A percentile compares a stretch with the other conserved stretches of the same genome.
These are phyloP conservation scores for Amazonetta brasiliensis DNA, from an alignment of 2,797 vertebrate species.

Conservation along the genomic window DNA sequence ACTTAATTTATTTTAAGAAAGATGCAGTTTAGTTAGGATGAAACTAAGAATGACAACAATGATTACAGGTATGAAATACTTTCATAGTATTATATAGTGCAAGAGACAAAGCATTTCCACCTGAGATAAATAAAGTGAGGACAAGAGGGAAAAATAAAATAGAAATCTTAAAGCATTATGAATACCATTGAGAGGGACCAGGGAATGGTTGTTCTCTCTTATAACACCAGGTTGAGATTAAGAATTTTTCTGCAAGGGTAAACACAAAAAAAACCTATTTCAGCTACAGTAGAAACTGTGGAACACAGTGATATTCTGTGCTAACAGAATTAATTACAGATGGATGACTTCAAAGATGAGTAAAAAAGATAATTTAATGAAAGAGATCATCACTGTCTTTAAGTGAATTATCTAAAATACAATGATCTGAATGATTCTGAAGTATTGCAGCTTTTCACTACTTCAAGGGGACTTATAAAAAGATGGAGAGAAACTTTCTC, in stretches of 20 bases:
- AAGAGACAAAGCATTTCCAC: not conserved
- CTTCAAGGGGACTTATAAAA: too few species aligned
- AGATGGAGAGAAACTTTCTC: too few species aligned
- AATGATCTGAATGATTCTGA: not conserved
- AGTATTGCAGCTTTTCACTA: too few species aligned
- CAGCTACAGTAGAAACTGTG: not conserved
- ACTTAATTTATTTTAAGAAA: not conserved
- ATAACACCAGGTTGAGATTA: not conserved
- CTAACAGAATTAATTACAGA: not conserved
- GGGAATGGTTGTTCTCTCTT: not conserved
- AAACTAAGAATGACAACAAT: not conserved
- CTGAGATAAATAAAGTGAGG: not conserved
- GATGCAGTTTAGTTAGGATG: not conserved
- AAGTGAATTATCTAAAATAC: not conserved
- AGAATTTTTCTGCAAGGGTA: not conserved
- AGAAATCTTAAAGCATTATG: not conserved
- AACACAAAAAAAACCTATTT: not conserved
- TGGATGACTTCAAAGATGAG: not conserved
- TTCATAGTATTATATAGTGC: not conserved
- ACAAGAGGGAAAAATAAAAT: not conserved
- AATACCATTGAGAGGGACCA: not conserved
- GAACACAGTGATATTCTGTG: not conserved
- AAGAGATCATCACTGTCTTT: not conserved
- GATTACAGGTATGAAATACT: not conserved
- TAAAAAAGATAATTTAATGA: not conserved